Base-by-base conservation (phyloP, 2,797 vertebrate species). In the Microctenopoma steveboyesi region DNA sequence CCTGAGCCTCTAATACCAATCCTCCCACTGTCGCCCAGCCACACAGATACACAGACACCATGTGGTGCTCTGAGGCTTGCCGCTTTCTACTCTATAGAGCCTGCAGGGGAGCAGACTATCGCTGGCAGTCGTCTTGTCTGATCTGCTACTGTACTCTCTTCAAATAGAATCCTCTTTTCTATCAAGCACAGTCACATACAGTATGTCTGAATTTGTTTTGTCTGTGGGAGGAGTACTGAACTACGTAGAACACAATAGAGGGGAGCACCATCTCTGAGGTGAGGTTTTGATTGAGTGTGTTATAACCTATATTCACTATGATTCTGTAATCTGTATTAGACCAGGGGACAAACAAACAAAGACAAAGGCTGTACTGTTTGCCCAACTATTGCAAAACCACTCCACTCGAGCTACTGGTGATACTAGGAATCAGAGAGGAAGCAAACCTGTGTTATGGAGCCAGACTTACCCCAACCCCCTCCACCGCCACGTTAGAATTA, bases 101-200 rank as follows among this genome's bases (percentile, higher is more conserved):
- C 88, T 88, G 81, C 82, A 84, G 88, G 81, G 81, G 30, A 81
- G 74, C 79, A 82, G 74, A 82, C 77, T 61, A 84, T 74, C 74
- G 57, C 77, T 65, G 83, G 78, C 84, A 84, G 69, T 77, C 65
- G 16, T 79, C 72, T 80, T 61, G 73, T 89, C 82, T 89, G 88
- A 90, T 89, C 82, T 83, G 62, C 68, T 79, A 57, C 81, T 82
- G 84, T 86, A 78, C 51, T 77, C 61, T 47, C 55, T 84, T 89
- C 82, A 82, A 76, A 85, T 76, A 72, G 51, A 53, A 59, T 69
- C 64, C 7, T 27, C 83, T 87, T 88, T 89, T 74, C 88, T 91
- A 82, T 51, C 37, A 68, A 67, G 74, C 83, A 78, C 72, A 80
- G 69, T 82, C 76, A 60, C 69, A 78, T 70, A 78, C 61, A 68